A percentile compares a stretch with the other conserved stretches of the same genome.
Conservation (phyloP, 2,113 vertebrate genomes). For the Corydoras maculifer region DNA sequence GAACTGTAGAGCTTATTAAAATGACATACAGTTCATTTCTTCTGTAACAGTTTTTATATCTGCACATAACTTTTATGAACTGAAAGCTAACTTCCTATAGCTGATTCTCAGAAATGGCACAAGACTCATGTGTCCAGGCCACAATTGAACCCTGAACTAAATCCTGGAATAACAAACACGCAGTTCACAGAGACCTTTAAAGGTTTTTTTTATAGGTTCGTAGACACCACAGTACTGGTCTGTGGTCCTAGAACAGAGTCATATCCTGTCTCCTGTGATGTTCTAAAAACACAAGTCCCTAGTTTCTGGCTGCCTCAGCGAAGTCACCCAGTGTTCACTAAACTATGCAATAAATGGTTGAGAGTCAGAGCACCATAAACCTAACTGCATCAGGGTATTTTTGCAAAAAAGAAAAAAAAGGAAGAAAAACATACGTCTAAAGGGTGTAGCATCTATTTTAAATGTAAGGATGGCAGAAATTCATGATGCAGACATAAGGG, state of each 20-base stretch:
- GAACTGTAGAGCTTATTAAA: no score
- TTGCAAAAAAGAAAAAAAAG: no score
- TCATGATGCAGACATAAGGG: background rate
- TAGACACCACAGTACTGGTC: slow-evolving; percentile 23
- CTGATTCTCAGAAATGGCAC: no score
- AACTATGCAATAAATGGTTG: background rate
- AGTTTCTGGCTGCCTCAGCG: slow-evolving; percentile 11
- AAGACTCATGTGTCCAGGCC: background rate
- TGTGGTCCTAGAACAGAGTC: slow-evolving; percentile 44
- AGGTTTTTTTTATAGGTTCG: slow-evolving; percentile 9
- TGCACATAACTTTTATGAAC: no score
- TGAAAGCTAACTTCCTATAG: no score
- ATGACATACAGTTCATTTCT: no score
- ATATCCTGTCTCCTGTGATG: slow-evolving; percentile 46
- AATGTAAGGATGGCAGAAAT: background rate
- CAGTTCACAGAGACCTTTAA: slow-evolving; percentile 15
- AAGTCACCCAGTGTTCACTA: background rate
- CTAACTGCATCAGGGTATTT: no score
- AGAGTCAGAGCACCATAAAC: background rate
- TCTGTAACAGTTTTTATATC: no score
- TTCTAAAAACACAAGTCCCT: slow-evolving; percentile 3
- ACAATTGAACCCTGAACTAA: background rate
- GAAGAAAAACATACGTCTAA: background rate
- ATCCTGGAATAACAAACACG: slow-evolving; percentile 26
- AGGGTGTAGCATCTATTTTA: background rate